Conservation (phyloP, 2,888 invertebrate species). For the Entomobrya multifasciata region DNA sequence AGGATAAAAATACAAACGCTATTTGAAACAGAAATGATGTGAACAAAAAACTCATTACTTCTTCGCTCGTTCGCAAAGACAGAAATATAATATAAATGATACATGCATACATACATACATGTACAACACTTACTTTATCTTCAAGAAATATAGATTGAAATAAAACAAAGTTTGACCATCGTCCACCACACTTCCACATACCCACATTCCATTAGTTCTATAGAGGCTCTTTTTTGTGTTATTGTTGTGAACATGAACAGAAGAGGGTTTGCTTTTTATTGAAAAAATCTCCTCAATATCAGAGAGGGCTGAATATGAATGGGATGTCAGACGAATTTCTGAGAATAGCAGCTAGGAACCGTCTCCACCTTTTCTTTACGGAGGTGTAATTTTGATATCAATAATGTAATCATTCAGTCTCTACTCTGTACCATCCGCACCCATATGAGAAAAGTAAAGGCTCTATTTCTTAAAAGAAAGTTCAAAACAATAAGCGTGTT, state of each 20-base stretch:
- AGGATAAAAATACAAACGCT: neutral
- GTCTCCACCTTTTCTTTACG: conserved; percentile 79
- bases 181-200: neutral
- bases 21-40: conserved; percentile 15
- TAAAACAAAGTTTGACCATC: conserved; percentile 21
- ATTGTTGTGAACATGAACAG: conserved; percentile 40
- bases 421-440: conserved; percentile 62
- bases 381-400: conserved; percentile 79
- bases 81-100: conserved; percentile 20
- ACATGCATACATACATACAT: neutral
- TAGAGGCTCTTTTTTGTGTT: neutral
- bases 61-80: neutral
- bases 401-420: conserved; percentile 78
- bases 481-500: conserved; percentile 10
- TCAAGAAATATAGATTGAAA: neutral
- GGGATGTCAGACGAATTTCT: conserved; percentile 80
- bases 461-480: conserved; percentile 13
- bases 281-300: conserved; percentile 28
- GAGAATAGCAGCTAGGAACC: conserved; percentile 79
- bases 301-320: conserved; percentile 78
- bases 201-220: no score
- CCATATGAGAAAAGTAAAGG: conserved; percentile 47
- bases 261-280: conserved; percentile 22
- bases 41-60: neutral
- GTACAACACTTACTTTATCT: no score